These are phyloP conservation scores for Psittacus erithacus DNA, from an alignment of 2,113 vertebrate species.

Conservation along the genomic window DNA sequence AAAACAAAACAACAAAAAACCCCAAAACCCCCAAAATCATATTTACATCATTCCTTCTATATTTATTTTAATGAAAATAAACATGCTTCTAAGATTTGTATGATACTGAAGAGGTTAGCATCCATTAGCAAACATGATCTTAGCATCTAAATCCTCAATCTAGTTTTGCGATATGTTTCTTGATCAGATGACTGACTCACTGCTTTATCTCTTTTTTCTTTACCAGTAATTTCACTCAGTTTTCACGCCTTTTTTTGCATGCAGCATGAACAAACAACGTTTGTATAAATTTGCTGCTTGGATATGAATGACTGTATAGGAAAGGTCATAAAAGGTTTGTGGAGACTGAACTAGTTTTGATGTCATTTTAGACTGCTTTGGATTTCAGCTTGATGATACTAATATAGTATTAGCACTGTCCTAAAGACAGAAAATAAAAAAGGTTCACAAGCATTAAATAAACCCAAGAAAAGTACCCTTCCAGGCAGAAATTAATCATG, in stretches of 20 bases:
- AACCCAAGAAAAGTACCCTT: neutral
- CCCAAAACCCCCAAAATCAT: neutral
- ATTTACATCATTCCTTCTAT: neutral
- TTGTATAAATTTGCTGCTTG: neutral
- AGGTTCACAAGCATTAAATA: neutral
- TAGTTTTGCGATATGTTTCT: neutral
- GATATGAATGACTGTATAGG: neutral
- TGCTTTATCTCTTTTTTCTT: neutral
- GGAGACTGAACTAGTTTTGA: neutral
- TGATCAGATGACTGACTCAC: neutral
- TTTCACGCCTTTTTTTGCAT: neutral
- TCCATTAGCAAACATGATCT: neutral
- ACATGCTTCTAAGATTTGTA: neutral
- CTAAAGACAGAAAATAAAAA: neutral
- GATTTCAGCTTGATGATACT: neutral
- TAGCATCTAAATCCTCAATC: neutral
- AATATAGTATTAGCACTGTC: neutral
- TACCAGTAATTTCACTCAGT: neutral
- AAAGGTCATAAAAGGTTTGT: neutral
- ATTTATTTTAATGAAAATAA: neutral
- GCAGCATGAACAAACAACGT: neutral
- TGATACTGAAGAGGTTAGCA: accelerated
- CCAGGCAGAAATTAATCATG: neutral
- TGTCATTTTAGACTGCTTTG: neutral
- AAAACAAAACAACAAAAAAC: neutral